Percentiles rank a stretch among this genome's conserved stretches.
These are phyloP conservation scores for Xylocampa areola DNA, from an alignment of 2,888 invertebrate species.

Conservation along the genomic window DNA sequence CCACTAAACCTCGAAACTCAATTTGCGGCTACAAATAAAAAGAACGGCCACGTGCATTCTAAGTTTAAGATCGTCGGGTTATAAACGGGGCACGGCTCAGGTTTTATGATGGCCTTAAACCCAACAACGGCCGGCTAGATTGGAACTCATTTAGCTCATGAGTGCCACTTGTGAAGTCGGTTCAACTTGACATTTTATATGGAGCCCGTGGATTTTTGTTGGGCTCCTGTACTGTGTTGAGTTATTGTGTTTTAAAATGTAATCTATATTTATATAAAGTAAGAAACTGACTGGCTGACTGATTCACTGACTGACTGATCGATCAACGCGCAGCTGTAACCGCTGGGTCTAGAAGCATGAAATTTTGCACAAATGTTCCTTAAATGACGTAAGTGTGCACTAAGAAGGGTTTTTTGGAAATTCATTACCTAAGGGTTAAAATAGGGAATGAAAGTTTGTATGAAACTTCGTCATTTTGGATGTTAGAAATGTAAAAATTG, in stretches of 20 bases:
- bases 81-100: slow-evolving; percentile 60
- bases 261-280: no score
- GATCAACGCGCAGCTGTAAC: no score
- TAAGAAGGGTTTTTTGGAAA: no score
- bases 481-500: no score
- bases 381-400: no score
- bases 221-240: neutral
- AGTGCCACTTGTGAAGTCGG: slow-evolving; percentile 61
- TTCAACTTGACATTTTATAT: slow-evolving; percentile 54
- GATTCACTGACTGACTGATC: no score
- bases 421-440: no score
- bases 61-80: slow-evolving; percentile 60
- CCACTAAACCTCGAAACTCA: slow-evolving; percentile 36
- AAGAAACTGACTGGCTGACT: no score
- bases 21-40: slow-evolving; percentile 42
- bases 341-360: no score
- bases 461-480: no score
- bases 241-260: neutral
- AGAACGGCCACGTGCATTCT: slow-evolving; percentile 63
- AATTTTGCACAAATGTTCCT: no score
- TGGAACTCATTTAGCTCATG: slow-evolving; percentile 78
- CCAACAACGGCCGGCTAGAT: slow-evolving; percentile 76
- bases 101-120: slow-evolving; percentile 73
- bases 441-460: no score
- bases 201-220: slow-evolving; percentile 33